phyloP scores from a whole-genome alignment of 2,113 vertebrate genomes.

The Mormyrus lacerda region DNA sequence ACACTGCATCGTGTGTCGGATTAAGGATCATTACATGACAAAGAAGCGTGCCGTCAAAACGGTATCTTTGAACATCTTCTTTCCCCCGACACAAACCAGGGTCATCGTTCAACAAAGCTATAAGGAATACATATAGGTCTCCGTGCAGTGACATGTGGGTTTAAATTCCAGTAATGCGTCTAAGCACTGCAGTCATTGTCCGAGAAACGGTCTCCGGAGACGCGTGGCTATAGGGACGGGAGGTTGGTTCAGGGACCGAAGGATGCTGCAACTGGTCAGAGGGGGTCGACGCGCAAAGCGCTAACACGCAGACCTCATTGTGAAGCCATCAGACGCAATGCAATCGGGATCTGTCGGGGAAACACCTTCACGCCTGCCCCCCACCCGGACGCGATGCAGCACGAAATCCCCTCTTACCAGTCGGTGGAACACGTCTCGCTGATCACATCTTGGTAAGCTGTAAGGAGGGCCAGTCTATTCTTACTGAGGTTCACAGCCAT shows the following conservation, averaged over 20 bases:
- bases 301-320: neutral
- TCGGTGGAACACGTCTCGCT: constrained; percentile 61
- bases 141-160: neutral
- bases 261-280: neutral
- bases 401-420: constrained; percentile 53
- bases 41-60: neutral
- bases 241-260: neutral
- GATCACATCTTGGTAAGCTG: constrained; percentile 71
- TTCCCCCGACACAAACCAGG: neutral
- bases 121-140: neutral
- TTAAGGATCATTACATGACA: neutral
- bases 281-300: neutral
- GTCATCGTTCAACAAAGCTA: neutral
- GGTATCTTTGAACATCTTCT: neutral
- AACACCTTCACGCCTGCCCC: neutral
- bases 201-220: neutral
- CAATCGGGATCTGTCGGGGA: neutral
- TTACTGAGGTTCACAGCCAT: constrained; percentile 71
- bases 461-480: constrained; percentile 66
- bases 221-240: neutral
- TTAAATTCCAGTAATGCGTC: neutral
- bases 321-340: neutral
- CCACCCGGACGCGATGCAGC: neutral
- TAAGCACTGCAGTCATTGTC: neutral
- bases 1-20: neutral